phyloP scores from a whole-genome alignment of 23 tunicate species.

The Botrylloides violaceus region DNA sequence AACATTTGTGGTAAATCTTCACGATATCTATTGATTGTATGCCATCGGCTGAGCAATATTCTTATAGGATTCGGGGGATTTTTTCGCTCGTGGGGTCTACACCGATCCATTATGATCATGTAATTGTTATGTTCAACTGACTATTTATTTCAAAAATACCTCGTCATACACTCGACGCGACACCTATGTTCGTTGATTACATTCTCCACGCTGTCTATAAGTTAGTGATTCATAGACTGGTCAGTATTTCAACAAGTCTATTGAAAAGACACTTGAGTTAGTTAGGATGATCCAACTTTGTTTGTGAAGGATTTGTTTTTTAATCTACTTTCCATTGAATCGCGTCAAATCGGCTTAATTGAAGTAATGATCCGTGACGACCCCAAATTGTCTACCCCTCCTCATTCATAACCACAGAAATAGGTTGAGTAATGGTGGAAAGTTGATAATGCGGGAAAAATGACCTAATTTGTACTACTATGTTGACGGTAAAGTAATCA shows the following conservation, averaged over 20 bases:
- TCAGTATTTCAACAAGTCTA: background rate
- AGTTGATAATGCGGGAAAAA: background rate
- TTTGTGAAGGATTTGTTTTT: background rate
- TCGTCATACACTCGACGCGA: background rate
- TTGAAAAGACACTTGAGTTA: background rate
- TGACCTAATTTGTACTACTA: background rate
- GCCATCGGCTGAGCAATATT: no score
- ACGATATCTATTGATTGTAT: no score
- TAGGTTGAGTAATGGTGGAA: background rate
- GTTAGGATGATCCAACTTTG: background rate
- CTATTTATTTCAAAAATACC: background rate
- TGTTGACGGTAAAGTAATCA: background rate
- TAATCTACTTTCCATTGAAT: background rate
- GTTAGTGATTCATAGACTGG: background rate
- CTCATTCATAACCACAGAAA: background rate
- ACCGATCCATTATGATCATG: no score
- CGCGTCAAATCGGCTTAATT: constrained; percentile 1
- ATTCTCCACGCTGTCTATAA: background rate
- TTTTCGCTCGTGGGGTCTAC: no score
- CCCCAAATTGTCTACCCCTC: constrained; percentile 1
- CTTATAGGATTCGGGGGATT: no score
- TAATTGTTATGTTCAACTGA: no score
- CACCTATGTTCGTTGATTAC: background rate
- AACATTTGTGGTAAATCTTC: no score
- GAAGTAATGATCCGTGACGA: background rate